A percentile compares a stretch with the other conserved stretches of the same genome.
phyloP scores from a whole-genome alignment of 2,113 vertebrate species.

The Notiomystis cincta region DNA sequence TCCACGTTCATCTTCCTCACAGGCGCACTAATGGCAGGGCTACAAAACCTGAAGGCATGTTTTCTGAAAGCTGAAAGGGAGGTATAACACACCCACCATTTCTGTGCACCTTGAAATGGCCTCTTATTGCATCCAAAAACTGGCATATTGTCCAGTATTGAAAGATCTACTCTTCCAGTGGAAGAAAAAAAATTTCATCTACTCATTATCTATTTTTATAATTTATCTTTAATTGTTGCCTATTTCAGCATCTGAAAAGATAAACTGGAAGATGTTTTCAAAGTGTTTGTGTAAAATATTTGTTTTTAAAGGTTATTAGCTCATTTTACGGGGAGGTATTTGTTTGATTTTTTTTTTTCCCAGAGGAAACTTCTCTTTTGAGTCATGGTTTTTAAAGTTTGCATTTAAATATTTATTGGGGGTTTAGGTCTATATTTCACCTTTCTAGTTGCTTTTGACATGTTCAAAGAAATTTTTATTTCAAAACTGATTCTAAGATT shows the following conservation, averaged over 20 bases:
- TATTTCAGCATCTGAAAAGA: not conserved
- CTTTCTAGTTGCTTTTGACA: not conserved
- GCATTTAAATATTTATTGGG: not conserved
- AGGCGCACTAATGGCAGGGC: accelerated
- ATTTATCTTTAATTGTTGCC: not conserved
- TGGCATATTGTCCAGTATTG: not conserved
- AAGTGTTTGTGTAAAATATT: not conserved
- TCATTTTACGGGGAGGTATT: too few species aligned
- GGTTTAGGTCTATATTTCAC: not conserved
- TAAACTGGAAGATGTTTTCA: not conserved
- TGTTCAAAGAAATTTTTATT: not conserved
- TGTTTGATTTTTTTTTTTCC: accelerated
- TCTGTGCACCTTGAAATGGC: too few species aligned
- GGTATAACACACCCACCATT: too few species aligned
- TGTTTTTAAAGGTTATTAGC: not conserved
- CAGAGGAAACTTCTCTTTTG: not conserved
- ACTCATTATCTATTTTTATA: not conserved
- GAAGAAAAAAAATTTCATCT: not conserved
- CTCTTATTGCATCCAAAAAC: too few species aligned
- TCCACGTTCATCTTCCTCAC: not conserved
- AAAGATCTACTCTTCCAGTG: not conserved
- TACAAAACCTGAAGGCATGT: accelerated
- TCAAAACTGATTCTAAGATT: not conserved
- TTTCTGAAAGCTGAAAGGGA: not conserved
- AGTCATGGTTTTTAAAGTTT: not conserved